Percentiles rank a stretch among this genome's conserved stretches.
These are phyloP conservation scores for Diadophis punctatus DNA, from an alignment of 2,113 vertebrate genomes.

Conservation along the genomic window DNA sequence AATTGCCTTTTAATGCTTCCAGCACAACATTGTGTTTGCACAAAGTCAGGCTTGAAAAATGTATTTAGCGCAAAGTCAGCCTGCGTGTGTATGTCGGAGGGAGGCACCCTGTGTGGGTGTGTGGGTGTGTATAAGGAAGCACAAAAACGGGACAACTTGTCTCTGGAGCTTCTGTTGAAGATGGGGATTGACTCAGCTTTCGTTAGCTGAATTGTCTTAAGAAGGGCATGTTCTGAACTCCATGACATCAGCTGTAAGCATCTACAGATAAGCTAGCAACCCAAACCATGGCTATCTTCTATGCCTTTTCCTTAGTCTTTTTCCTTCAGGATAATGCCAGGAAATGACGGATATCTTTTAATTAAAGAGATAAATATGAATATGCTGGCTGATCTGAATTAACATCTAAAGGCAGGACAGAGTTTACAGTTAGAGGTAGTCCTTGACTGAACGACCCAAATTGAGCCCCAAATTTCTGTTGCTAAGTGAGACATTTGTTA, in stretches of 20 bases:
- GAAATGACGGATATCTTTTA: too few relatives aligned
- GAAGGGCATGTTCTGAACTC: background rate
- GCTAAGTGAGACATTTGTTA: too few relatives aligned
- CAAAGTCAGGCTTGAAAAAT: constrained; percentile 87
- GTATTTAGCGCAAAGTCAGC: constrained; percentile 75
- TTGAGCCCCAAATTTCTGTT: too few relatives aligned
- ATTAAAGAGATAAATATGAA: too few relatives aligned
- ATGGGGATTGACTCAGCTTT: background rate
- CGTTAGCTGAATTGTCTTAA: background rate
- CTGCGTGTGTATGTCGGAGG: constrained; percentile 52
- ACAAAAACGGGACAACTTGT: constrained; percentile 5
- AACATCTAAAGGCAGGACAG: too few relatives aligned
- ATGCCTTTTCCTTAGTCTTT: background rate
- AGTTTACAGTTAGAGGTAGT: too few relatives aligned
- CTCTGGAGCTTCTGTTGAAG: constrained; percentile 22
- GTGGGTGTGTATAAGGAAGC: constrained; percentile 39
- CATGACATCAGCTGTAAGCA: background rate
- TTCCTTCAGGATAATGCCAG: too few relatives aligned
- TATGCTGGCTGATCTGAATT: too few relatives aligned
- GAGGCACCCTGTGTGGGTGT: constrained; percentile 47
- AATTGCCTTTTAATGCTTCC: constrained; percentile 95
- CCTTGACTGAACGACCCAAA: too few relatives aligned
- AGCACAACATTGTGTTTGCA: constrained; percentile 87
- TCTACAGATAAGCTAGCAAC: background rate
- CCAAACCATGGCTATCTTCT: background rate